These are phyloP conservation scores for Nyctalus aviator DNA, from an alignment of 2,797 vertebrate species.

Conservation along the genomic window DNA sequence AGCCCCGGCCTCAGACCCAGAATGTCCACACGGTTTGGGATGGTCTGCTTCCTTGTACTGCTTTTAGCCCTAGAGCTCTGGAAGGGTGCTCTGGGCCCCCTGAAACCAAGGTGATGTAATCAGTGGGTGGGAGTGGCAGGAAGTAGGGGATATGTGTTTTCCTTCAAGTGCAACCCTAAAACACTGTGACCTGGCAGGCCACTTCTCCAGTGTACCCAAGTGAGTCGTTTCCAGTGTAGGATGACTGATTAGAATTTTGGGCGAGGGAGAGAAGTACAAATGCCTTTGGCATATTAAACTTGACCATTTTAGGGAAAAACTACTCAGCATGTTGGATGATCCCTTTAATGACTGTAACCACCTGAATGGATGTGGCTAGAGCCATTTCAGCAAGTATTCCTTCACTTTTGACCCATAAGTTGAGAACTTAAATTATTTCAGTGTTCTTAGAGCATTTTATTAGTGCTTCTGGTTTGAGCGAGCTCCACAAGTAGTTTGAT, in stretches of 20 bases:
- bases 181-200: conserved; percentile 90
- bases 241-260: conserved; percentile 91
- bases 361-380: conserved; percentile 93
- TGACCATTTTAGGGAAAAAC: conserved; percentile 94
- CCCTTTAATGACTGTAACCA: conserved; percentile 93
- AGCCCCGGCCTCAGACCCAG: conserved; percentile 88
- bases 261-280: conserved; percentile 89
- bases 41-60: conserved; percentile 85
- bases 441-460: conserved; percentile 97
- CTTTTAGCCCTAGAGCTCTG: conserved; percentile 86
- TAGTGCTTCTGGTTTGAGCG: conserved; percentile 94
- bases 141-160: conserved; percentile 94
- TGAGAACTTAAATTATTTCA: conserved; percentile 95
- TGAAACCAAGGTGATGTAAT: conserved; percentile 86
- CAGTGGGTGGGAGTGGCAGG: conserved; percentile 93
- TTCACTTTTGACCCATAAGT: conserved; percentile 95
- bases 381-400: conserved; percentile 94
- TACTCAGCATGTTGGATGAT: conserved; percentile 94
- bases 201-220: conserved; percentile 90
- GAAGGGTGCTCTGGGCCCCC: conserved; percentile 84
- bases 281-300: conserved; percentile 94
- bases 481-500: conserved; percentile 96
- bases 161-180: conserved; percentile 92
- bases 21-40: conserved; percentile 84
- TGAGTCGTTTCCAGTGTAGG: conserved; percentile 89